Percentiles rank a stretch among this genome's conserved stretches.
These are phyloP conservation scores for Aurelia coerulea DNA, from an alignment of 30 jellyfish, hydroid and myxozoan species.

Conservation along the genomic window DNA sequence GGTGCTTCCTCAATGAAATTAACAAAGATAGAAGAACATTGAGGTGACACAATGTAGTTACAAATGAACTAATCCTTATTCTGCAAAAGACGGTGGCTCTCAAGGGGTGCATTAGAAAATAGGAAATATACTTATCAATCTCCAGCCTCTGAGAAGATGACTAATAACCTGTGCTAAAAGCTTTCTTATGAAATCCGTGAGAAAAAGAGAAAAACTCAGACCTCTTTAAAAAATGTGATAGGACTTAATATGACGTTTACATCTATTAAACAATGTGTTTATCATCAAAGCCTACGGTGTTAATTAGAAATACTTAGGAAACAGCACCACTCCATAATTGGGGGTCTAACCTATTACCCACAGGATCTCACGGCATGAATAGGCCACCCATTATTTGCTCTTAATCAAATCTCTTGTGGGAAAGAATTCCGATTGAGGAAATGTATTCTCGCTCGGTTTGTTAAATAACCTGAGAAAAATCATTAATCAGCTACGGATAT, in stretches of 20 bases:
- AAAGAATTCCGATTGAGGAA: too few relatives aligned
- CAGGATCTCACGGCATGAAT: neutral
- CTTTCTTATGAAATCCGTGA: slow-evolving; percentile 18
- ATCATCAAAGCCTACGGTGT: slow-evolving; percentile 16
- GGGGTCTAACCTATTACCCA: neutral
- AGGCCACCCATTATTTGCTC: slow-evolving; percentile 26
- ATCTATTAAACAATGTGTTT: slow-evolving; percentile 4
- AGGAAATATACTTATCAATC: slow-evolving; percentile 2
- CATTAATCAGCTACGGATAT: too few relatives aligned
- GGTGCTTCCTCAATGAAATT: too few relatives aligned
- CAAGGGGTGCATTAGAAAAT: too few relatives aligned
- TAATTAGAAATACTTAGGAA: slow-evolving; percentile 13
- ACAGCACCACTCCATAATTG: slow-evolving; percentile 34
- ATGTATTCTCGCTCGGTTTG: too few relatives aligned
- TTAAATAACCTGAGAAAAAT: too few relatives aligned
- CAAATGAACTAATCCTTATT: too few relatives aligned
- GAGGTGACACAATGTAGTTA: too few relatives aligned
- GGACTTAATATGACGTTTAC: neutral
- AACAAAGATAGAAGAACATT: too few relatives aligned
- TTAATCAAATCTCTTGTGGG: too few relatives aligned
- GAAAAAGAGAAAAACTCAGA: neutral
- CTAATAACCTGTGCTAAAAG: neutral
- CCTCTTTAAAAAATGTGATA: neutral
- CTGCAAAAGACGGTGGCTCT: too few relatives aligned
- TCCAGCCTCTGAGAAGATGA: slow-evolving; percentile 16